phyloP scores from a whole-genome alignment of 1,140 invertebrate species.

The Brachionus asplanchnoidis region DNA sequence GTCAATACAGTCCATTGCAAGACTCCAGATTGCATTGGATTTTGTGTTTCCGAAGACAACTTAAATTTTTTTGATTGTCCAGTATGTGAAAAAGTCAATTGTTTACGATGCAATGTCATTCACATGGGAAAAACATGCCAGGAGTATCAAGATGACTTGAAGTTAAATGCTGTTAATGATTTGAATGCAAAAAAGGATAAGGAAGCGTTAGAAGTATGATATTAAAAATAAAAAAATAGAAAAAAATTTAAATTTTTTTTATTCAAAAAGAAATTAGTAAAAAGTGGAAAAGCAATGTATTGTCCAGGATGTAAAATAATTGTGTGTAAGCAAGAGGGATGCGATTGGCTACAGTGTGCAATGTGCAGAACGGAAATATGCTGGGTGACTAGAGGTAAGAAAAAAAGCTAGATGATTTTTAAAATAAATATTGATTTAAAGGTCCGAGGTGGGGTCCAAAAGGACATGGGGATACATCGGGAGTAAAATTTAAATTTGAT shows the following conservation, averaged over 20 bases:
- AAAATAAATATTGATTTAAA: neutral
- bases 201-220: conserved; percentile 66
- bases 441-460: conserved; percentile 39
- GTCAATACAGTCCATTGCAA: conserved; percentile 83
- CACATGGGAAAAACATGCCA: conserved; percentile 77
- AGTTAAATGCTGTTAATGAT: conserved; percentile 62
- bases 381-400: conserved; percentile 52
- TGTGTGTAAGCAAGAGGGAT: conserved; percentile 82
- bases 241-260: neutral
- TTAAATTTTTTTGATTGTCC: conserved; percentile 59
- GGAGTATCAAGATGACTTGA: conserved; percentile 73
- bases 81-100: conserved; percentile 74
- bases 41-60: conserved; percentile 77
- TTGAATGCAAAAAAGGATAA: conserved; percentile 69
- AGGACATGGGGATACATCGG: conserved; percentile 30
- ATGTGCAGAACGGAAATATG: conserved; percentile 91
- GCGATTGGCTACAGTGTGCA: conserved; percentile 85
- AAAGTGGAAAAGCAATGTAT: conserved; percentile 74
- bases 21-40: conserved; percentile 81
- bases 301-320: conserved; percentile 78
- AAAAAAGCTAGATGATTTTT: neutral
- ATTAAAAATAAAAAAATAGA: neutral
- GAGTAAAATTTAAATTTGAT: conserved; percentile 4
- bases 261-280: conserved; percentile 67
- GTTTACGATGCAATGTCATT: conserved; percentile 81